phyloP scores from a whole-genome alignment of 2,888 invertebrate genomes.

The Bombylius major region DNA sequence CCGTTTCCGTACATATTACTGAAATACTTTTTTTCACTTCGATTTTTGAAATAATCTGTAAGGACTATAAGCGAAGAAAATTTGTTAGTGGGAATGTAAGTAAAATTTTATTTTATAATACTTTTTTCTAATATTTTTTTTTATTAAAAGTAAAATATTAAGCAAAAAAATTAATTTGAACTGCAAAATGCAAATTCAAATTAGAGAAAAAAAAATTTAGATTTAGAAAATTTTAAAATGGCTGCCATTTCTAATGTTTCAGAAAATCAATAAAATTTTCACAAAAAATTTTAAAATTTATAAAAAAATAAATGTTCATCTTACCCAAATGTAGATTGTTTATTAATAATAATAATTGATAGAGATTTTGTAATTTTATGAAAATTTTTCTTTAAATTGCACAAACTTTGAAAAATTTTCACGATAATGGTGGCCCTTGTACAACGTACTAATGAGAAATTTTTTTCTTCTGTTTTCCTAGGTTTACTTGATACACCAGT shows the following conservation, averaged over 20 bases:
- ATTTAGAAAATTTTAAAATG: no score
- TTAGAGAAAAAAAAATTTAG: no score
- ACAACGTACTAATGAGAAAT: no score
- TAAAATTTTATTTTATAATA: background rate
- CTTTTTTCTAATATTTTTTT: background rate
- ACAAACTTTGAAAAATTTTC: background rate
- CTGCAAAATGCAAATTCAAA: no score
- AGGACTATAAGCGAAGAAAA: background rate
- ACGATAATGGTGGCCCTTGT: background rate
- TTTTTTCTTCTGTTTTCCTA: no score
- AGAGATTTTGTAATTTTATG: background rate
- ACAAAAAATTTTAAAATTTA: background rate
- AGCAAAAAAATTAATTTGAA: no score
- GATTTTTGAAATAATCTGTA: background rate
- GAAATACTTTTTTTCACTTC: background rate
- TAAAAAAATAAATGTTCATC: no score
- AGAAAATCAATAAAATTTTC: no score
- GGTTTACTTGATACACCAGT: no score
- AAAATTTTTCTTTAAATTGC: background rate
- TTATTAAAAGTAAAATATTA: no score
- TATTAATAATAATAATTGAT: background rate
- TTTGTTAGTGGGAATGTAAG: no score
- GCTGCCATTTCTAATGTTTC: no score
- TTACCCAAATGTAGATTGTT: background rate
- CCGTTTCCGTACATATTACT: slow-evolving; percentile 6